A percentile compares a stretch with the other conserved stretches of the same genome.
These are phyloP conservation scores for Synanthedon vespiformis DNA, from an alignment of 2,888 invertebrate genomes.

Conservation along the genomic window DNA sequence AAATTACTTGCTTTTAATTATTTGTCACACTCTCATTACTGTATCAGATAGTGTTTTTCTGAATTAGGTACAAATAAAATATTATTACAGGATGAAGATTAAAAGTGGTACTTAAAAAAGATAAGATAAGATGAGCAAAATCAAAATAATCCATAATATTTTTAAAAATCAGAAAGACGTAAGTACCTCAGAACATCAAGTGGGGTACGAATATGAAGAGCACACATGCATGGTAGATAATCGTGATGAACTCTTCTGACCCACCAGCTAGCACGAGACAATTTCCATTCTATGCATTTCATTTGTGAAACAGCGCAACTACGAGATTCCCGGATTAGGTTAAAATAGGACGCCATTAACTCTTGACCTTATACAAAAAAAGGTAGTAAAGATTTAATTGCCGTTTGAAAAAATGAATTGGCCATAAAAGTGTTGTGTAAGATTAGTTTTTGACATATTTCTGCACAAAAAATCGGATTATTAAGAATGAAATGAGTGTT, in stretches of 20 bases:
- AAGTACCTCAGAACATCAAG: constrained; percentile 42
- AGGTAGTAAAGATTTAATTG: neutral
- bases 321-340: constrained; percentile 39
- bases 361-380: constrained; percentile 50
- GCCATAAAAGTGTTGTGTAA: too few species aligned
- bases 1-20: too few species aligned
- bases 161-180: neutral
- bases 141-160: too few species aligned
- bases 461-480: too few species aligned
- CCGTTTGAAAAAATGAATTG: neutral
- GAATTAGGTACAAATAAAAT: too few species aligned
- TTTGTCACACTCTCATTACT: too few species aligned
- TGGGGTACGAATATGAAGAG: constrained; percentile 41
- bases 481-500: too few species aligned
- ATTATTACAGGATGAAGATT: too few species aligned
- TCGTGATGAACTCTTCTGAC: constrained; percentile 29
- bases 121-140: too few species aligned
- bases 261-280: constrained; percentile 54
- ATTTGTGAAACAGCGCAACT: constrained; percentile 37
- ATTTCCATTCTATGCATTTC: constrained; percentile 63
- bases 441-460: too few species aligned
- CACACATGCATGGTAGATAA: constrained; percentile 40
- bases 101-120: too few species aligned
- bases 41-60: too few species aligned
- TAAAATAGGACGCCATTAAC: constrained; percentile 52